Percentiles rank a stretch among this genome's conserved stretches.
Conservation (phyloP, 1,140 invertebrate species). For the Zaprionus vittiger region DNA sequence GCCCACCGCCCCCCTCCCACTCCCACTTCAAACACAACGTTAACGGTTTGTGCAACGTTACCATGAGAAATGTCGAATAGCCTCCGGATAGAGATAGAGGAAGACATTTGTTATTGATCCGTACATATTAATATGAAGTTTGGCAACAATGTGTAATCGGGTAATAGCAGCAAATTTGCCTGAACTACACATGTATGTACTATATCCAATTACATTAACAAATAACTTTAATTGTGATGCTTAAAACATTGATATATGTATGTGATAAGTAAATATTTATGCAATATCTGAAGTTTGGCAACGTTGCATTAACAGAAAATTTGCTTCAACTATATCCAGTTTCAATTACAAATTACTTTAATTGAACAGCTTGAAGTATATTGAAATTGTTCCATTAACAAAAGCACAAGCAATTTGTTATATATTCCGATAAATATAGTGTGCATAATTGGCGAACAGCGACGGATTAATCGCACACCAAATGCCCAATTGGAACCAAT, state of each 20-base stretch:
- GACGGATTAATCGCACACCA: conserved; percentile 3
- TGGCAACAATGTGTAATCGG: not conserved
- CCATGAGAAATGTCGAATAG: not conserved
- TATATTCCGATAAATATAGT: not conserved
- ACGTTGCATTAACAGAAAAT: not conserved
- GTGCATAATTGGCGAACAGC: not conserved
- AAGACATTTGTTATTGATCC: not conserved
- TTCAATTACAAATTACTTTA: conserved; percentile 1
- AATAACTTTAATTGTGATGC: not conserved
- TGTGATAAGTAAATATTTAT: not conserved
- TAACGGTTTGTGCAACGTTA: not conserved
- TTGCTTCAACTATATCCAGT: not conserved
- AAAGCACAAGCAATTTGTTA: conserved; percentile 3
- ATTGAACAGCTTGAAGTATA: not conserved
- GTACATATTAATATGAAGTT: not conserved
- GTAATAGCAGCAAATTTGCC: not conserved
- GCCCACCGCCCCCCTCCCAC: not conserved
- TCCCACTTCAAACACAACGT: not conserved
- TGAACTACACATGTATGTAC: not conserved
- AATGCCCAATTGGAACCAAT: conserved; percentile 32
- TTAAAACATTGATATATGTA: not conserved
- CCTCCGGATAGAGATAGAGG: not conserved
- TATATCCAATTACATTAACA: not conserved
- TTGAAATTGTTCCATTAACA: not conserved
- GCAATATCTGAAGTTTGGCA: not conserved